Base-by-base conservation (phyloP, 1,140 invertebrate species). In the Coenobita brevimanus region DNA sequence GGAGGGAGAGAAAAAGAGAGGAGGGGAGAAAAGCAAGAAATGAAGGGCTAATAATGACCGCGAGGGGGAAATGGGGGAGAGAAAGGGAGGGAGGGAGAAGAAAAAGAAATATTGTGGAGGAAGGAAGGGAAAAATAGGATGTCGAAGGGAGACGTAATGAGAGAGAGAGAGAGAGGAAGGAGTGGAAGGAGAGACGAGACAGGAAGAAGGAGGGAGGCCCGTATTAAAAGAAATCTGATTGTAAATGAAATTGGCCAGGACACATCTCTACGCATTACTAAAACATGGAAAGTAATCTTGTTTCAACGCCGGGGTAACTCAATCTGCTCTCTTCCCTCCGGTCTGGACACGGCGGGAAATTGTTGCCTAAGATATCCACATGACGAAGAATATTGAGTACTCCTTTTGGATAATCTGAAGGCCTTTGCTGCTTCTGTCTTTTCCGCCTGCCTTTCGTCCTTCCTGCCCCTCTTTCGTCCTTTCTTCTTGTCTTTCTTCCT, bases 281-380 rank as follows among this genome's bases (percentile, higher is more conserved):
- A 87, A 87, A 87, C 85, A 87, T 87, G 85, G 85, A 81, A 87
- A 87, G 85, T 87, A 87, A 87, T 87, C 85, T 73, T 80, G 75
- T 87, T 87, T 87, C 85, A 87, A 81, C 85, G 85, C 36, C 46
- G 76, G 46, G 46, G 85, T 87, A 87, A 87, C 85, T 87, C 85
- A 87, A 87, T 87, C 82, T 85, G 71, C 71, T 76, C 50, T 60
- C 76, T 27, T 3, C 41, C 62, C 54, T 71, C 64, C 21, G 76
- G 71, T 62, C 75, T 87, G 85, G 85, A 87, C 85, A 87, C 43
- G 43, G 76, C 62, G 62, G 85, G 79, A 81, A 87, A 87, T 87
- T 78, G 85, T 60, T 87, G 85, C 85, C 62, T 80, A 57, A 87
- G 85, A 87, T 87, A 54, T 80, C 62, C 64, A 50, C 62, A 36